Percentiles rank a stretch among this genome's conserved stretches.
Conservation (phyloP, 2,797 vertebrate species). For the Leptatherina wallacei region DNA sequence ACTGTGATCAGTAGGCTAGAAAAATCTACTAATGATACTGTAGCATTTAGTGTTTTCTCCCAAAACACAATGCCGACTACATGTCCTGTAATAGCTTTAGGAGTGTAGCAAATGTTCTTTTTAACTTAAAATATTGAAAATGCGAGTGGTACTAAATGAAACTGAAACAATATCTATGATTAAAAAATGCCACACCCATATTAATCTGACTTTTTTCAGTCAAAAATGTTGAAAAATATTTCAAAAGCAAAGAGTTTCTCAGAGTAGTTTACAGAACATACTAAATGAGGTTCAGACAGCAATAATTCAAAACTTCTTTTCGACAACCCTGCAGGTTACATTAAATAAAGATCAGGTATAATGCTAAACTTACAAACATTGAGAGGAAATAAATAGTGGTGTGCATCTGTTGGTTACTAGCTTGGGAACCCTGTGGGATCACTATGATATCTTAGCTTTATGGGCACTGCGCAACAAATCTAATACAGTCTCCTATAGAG, state of each 20-base stretch:
- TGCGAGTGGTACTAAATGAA: neutral
- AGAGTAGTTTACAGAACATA: neutral
- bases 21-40: slow-evolving; percentile 46
- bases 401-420: neutral
- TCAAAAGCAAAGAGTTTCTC: no score
- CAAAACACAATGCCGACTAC: slow-evolving; percentile 23
- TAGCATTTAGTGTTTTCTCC: slow-evolving; percentile 30
- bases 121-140: neutral
- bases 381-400: neutral
- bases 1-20: slow-evolving; percentile 40
- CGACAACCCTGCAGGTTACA: neutral
- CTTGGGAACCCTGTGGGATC: neutral
- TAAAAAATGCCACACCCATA: neutral
- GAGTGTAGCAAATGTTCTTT: neutral
- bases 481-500: neutral
- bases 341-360: neutral
- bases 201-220: neutral
- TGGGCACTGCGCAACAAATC: slow-evolving; percentile 2
- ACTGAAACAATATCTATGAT: neutral
- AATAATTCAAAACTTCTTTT: neutral
- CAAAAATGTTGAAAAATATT: neutral
- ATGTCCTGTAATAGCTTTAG: slow-evolving; percentile 2
- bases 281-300: neutral
- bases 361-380: neutral
- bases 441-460: neutral